phyloP scores from a whole-genome alignment of 2,797 vertebrate species.

The Poecilia wingei region DNA sequence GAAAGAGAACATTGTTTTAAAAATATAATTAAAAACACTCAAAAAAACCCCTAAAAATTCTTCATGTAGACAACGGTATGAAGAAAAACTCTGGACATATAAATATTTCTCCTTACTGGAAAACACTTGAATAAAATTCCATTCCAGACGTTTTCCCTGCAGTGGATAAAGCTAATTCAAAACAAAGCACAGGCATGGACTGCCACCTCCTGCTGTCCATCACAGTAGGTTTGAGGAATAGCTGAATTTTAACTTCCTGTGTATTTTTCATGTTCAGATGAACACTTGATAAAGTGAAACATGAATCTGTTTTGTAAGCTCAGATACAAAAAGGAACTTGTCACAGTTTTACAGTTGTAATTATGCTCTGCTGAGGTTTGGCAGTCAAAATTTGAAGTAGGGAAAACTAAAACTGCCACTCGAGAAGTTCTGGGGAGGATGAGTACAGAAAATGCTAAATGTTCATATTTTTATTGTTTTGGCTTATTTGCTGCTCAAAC shows the following conservation, averaged over 20 bases:
- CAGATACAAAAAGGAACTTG: not conserved
- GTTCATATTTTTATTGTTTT: no score
- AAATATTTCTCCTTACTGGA: not conserved
- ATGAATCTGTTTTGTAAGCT: not conserved
- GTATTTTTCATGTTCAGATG: not conserved
- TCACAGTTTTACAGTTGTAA: not conserved
- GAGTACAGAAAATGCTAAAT: no score
- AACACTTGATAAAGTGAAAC: slow-evolving; percentile 4
- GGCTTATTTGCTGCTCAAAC: no score
- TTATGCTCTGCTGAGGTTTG: not conserved
- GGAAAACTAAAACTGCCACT: no score
- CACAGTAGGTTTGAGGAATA: slow-evolving; percentile 7
- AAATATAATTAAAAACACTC: not conserved
- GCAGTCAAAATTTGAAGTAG: not conserved
- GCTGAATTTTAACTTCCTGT: slow-evolving; percentile 1
- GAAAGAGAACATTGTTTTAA: not conserved
- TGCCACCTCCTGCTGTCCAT: slow-evolving; percentile 4
- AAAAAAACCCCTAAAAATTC: not conserved
- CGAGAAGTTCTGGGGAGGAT: no score
- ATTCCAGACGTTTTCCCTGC: not conserved
- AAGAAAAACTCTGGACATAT: not conserved
- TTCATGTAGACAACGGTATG: not conserved
- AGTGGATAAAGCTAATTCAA: not conserved
- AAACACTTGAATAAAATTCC: not conserved
- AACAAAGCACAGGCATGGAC: not conserved